A percentile compares a stretch with the other conserved stretches of the same genome.
Evolutionary conservation across 2,797 vertebrate genomes (phyloP).

Genomic region (Zenarchopterus dispar): DNA sequence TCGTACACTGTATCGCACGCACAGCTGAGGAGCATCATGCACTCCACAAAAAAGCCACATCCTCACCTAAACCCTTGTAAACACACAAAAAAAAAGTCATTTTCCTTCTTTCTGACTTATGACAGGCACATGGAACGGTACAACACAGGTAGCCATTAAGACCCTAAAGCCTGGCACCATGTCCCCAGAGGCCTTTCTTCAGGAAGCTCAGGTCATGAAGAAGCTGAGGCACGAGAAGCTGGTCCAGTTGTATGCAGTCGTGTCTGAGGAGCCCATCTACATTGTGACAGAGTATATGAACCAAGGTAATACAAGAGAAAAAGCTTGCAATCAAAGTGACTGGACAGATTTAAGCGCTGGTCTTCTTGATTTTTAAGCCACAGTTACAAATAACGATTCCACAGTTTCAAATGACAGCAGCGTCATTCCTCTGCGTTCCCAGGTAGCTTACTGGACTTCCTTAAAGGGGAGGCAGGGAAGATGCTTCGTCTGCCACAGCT

Average conservation of each 20-base stretch:
- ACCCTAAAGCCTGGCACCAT: constrained; percentile 96
- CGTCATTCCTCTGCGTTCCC: constrained; percentile 6
- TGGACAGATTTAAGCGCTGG: too few relatives aligned
- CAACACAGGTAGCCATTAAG: constrained; percentile 95
- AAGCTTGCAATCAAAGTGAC: neutral
- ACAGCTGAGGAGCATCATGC: neutral
- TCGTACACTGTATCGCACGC: neutral
- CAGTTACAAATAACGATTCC: neutral
- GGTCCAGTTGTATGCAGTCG: constrained; percentile 94
- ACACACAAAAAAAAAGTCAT: neutral
- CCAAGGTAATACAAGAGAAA: constrained; percentile 83
- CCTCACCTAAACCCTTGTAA: too few relatives aligned
- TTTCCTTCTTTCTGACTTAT: constrained; percentile 3
- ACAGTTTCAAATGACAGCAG: neutral
- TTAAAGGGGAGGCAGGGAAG: constrained; percentile 94
- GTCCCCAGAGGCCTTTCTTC: constrained; percentile 96
- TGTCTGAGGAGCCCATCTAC: constrained; percentile 97
- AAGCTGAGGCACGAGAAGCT: constrained; percentile 95
- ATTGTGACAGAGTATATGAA: constrained; percentile 98
- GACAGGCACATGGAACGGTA: constrained; percentile 95
- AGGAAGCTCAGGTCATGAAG: constrained; percentile 99
- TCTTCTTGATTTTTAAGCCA: neutral
- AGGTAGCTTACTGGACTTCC: constrained; percentile 96
- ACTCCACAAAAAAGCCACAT: neutral
- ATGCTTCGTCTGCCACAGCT: constrained; percentile 94